Percentiles rank a stretch among this genome's conserved stretches.
Evolutionary conservation across 2,113 vertebrate species (phyloP).

Genomic region (Neotoma lepida): DNA sequence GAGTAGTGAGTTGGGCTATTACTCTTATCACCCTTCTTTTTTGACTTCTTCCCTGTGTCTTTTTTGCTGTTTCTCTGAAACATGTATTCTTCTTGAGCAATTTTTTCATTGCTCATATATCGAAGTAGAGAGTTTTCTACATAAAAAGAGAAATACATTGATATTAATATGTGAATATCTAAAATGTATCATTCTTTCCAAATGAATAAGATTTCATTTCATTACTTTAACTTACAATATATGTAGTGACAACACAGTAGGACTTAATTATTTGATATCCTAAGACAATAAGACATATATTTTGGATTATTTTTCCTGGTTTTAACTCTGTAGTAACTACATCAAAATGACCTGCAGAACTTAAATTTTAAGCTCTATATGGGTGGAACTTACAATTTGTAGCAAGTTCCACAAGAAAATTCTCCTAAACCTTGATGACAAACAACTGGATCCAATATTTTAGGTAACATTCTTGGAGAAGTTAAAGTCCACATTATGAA

Average conservation of each 20-base stretch:
- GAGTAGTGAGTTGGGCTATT: slow-evolving; percentile 96
- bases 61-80: slow-evolving; percentile 94
- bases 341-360: slow-evolving; percentile 24
- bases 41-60: slow-evolving; percentile 94
- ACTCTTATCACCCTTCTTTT: slow-evolving; percentile 96
- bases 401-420: slow-evolving; percentile 20
- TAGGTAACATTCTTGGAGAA: slow-evolving; percentile 54
- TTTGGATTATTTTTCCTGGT: slow-evolving; percentile 13
- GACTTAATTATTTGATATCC: slow-evolving; percentile 55
- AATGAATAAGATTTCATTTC: slow-evolving; percentile 50
- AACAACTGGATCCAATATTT: neutral
- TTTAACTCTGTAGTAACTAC: slow-evolving; percentile 36
- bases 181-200: slow-evolving; percentile 32
- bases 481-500: slow-evolving; percentile 36
- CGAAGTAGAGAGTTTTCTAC: slow-evolving; percentile 94
- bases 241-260: slow-evolving; percentile 34
- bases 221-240: slow-evolving; percentile 66
- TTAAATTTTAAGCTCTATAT: slow-evolving; percentile 49
- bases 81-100: slow-evolving; percentile 94
- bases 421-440: slow-evolving; percentile 40
- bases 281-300: neutral
- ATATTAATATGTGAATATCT: slow-evolving; percentile 64
- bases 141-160: slow-evolving; percentile 78
- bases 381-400: slow-evolving; percentile 48
- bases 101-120: slow-evolving; percentile 95